Conservation (phyloP, 2,888 invertebrate genomes). For the Andrena bicolor region DNA sequence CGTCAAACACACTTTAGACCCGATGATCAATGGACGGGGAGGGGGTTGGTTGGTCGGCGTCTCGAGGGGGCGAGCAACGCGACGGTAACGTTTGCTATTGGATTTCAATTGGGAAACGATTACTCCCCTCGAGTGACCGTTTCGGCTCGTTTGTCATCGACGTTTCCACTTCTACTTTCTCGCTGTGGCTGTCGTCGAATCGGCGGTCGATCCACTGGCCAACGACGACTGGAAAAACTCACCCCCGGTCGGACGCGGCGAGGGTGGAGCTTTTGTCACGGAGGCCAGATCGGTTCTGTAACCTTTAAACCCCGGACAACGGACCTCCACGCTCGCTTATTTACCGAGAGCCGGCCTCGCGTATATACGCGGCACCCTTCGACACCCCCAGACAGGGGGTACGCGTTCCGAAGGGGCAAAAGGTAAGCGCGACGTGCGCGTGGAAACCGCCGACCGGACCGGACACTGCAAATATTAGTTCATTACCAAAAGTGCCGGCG, state of each 20-base stretch:
- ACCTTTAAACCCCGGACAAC: conserved; percentile 20
- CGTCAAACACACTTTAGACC: conserved; percentile 81
- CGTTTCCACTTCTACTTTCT: conserved; percentile 33
- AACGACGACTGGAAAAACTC: conserved; percentile 4
- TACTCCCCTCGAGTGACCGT: conserved; percentile 82
- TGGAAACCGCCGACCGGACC: conserved; percentile 66
- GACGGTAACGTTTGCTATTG: conserved; percentile 73
- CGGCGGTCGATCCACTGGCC: not conserved
- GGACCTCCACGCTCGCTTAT: conserved; percentile 17
- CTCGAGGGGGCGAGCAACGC: conserved; percentile 39
- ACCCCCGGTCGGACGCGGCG: not conserved
- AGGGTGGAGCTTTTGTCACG: conserved; percentile 1
- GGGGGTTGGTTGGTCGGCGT: not conserved
- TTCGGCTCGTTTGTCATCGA: conserved; percentile 58
- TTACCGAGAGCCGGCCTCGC: conserved; percentile 27
- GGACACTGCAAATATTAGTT: conserved; percentile 85
- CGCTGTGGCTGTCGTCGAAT: not conserved
- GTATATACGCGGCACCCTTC: conserved; percentile 13
- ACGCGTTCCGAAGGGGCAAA: conserved; percentile 21
- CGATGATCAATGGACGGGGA: conserved; percentile 77
- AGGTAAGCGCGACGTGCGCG: conserved; percentile 50
- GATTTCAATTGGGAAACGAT: conserved; percentile 85
- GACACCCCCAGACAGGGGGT: conserved; percentile 18
- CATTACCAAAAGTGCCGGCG: conserved; percentile 84
- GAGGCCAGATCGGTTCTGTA: not conserved